Percentiles rank a stretch among this genome's conserved stretches.
Evolutionary conservation across 2,113 vertebrate genomes (phyloP).

Genomic region (Felis catus): DNA sequence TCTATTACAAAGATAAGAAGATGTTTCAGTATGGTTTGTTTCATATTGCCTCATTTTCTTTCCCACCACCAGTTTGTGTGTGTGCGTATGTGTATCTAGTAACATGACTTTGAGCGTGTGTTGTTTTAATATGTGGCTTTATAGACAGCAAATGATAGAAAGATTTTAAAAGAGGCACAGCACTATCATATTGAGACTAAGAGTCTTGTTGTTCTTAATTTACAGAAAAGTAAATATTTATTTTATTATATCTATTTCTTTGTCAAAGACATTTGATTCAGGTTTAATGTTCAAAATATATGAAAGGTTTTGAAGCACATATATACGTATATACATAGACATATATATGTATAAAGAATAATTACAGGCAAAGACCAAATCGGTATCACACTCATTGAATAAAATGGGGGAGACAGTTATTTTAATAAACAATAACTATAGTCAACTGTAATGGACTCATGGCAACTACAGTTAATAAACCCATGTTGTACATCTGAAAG

Average conservation of each 20-base stretch:
- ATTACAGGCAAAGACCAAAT: constrained; percentile 14
- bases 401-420: neutral
- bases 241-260: constrained; percentile 63
- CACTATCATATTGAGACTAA: neutral
- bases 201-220: constrained; percentile 45
- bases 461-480: neutral
- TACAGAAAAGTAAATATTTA: constrained; percentile 49
- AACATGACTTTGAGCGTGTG: neutral
- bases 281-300: constrained; percentile 28
- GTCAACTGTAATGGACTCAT: neutral
- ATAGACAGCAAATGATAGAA: constrained; percentile 43
- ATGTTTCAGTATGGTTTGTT: neutral
- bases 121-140: constrained; percentile 42
- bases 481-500: neutral
- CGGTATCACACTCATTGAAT: neutral
- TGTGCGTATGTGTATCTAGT: neutral
- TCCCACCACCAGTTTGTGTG: neutral
- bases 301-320: constrained; percentile 55
- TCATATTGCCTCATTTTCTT: neutral
- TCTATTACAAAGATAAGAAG: neutral
- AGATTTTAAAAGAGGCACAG: constrained; percentile 43
- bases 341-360: neutral
- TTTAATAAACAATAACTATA: constrained; percentile 24
- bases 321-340: neutral
- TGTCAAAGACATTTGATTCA: constrained; percentile 49